phyloP scores from a whole-genome alignment of 2,797 vertebrate species.

The Lemur catta region DNA sequence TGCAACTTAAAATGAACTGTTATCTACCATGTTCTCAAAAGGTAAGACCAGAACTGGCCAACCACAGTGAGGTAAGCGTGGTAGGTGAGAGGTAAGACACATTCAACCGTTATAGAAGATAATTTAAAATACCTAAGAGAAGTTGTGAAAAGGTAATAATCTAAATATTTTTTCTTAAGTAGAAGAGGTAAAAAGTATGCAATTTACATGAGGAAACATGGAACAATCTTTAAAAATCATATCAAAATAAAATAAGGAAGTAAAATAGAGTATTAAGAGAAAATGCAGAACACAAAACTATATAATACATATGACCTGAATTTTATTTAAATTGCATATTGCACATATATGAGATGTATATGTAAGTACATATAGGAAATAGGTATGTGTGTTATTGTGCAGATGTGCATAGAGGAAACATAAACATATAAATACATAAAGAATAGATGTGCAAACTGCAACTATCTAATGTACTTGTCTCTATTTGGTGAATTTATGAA shows the following conservation, averaged over 20 bases:
- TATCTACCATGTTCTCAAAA: background rate
- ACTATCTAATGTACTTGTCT: background rate
- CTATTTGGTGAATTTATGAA: background rate
- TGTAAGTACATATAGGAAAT: background rate
- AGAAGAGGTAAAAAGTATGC: background rate
- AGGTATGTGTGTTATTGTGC: background rate
- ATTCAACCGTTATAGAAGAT: background rate
- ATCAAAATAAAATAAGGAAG: background rate
- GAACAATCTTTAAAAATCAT: background rate
- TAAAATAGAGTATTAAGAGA: background rate
- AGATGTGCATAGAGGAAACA: background rate
- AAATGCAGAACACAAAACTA: background rate
- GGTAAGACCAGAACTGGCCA: background rate
- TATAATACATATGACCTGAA: background rate
- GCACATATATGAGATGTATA: background rate
- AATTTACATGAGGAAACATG: background rate
- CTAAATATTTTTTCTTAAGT: background rate
- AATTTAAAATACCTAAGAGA: background rate
- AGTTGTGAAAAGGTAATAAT: background rate
- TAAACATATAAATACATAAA: background rate
- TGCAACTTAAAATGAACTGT: background rate
- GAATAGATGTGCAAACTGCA: background rate
- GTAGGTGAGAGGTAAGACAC: background rate
- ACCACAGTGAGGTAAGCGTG: background rate
- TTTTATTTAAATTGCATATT: background rate